Evolutionary conservation across 2,888 invertebrate species (phyloP).

Genomic region (Rutpela maculata): DNA sequence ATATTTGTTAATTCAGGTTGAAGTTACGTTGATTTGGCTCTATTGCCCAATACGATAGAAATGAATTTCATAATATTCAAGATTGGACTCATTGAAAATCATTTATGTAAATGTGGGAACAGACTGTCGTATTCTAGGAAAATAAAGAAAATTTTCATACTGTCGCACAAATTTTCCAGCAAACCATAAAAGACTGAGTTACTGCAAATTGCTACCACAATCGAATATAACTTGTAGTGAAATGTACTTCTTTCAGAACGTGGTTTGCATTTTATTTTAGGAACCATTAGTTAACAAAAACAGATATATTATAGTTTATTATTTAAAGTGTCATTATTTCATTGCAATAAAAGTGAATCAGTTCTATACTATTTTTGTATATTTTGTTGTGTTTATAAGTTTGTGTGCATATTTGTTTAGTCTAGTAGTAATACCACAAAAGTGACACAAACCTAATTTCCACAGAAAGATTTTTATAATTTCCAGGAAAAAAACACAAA

Average conservation of each 20-base stretch:
- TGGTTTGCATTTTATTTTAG: conserved; percentile 39
- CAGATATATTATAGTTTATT: conserved; percentile 18
- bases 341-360: too few species aligned
- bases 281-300: conserved; percentile 12
- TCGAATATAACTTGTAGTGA: conserved; percentile 49
- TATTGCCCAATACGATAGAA: conserved; percentile 11
- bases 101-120: conserved; percentile 40
- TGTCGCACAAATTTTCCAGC: conserved; percentile 44
- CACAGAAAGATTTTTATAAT: too few species aligned
- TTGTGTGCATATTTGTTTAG: too few species aligned
- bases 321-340: background rate
- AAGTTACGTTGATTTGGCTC: background rate
- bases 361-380: too few species aligned
- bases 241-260: conserved; percentile 44
- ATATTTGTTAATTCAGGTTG: background rate
- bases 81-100: conserved; percentile 34
- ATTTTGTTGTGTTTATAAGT: too few species aligned
- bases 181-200: conserved; percentile 51
- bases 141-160: conserved; percentile 44
- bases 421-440: too few species aligned
- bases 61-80: conserved; percentile 23
- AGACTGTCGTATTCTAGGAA: conserved; percentile 36
- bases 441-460: too few species aligned
- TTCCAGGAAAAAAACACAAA: too few species aligned
- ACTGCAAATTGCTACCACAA: conserved; percentile 57